Conservation (phyloP, 30 jellyfish, hydroid and myxozoan species). For the Sanderia malayensis region DNA sequence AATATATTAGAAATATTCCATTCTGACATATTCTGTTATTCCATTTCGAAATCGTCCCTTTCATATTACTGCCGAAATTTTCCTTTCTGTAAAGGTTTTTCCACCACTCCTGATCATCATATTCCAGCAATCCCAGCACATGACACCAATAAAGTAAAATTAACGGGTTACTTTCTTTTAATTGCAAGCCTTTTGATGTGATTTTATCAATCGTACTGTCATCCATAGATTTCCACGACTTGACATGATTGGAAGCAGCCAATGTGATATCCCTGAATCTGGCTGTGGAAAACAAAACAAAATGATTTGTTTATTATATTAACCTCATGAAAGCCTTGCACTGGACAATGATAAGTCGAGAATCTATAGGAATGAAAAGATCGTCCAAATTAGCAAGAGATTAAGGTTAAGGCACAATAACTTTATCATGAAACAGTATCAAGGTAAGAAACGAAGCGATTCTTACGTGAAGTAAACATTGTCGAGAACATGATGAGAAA, state of each 20-base stretch:
- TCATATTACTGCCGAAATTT: not conserved
- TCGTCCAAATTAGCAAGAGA: too few relatives aligned
- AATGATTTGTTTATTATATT: too few relatives aligned
- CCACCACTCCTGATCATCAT: constrained; percentile 35
- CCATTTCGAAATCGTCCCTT: constrained; percentile 36
- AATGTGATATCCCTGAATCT: constrained; percentile 54
- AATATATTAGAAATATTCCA: constrained; percentile 30
- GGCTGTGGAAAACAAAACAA: too few relatives aligned
- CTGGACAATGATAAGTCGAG: too few relatives aligned
- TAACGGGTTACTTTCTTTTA: constrained; percentile 26
- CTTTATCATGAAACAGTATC: too few relatives aligned
- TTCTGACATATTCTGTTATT: constrained; percentile 15
- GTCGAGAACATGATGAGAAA: constrained; percentile 36
- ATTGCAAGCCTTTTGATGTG: not conserved
- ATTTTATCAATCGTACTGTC: not conserved
- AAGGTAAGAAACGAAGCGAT: not conserved
- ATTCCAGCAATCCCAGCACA: constrained; percentile 32
- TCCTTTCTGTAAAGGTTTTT: not conserved
- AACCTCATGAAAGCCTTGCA: too few relatives aligned
- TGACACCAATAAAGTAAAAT: constrained; percentile 46
- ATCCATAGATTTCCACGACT: constrained; percentile 17
- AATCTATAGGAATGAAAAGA: too few relatives aligned
- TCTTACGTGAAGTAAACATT: constrained; percentile 38
- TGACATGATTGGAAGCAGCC: constrained; percentile 35
- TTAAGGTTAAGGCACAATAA: too few relatives aligned